Percentiles rank a stretch among this genome's conserved stretches.
Evolutionary conservation across 2,888 invertebrate species (phyloP).

Genomic region (Brachylomia viminalis): DNA sequence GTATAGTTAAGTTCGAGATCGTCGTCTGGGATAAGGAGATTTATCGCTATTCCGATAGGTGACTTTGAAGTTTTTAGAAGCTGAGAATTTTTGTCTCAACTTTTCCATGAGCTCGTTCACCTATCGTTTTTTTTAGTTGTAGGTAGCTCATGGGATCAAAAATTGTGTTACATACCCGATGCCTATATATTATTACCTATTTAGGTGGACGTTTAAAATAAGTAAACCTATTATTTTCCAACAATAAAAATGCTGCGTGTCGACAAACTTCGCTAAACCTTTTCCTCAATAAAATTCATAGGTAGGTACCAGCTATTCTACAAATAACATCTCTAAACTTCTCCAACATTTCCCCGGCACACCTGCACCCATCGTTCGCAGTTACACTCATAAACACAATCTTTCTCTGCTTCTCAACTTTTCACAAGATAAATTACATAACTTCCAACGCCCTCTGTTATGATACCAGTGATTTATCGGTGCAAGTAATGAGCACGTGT

Average conservation of each 20-base stretch:
- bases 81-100: not conserved
- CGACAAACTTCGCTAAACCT: not conserved
- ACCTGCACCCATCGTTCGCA: constrained; percentile 64
- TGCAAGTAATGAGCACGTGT: constrained; percentile 80
- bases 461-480: constrained; percentile 84
- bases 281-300: constrained; percentile 29
- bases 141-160: not conserved
- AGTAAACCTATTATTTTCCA: not conserved
- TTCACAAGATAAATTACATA: constrained; percentile 79
- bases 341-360: constrained; percentile 51
- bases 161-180: not conserved
- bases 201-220: not conserved
- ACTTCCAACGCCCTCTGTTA: constrained; percentile 85
- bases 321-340: constrained; percentile 60
- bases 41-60: not conserved
- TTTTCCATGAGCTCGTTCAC: not conserved
- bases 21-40: constrained; percentile 11
- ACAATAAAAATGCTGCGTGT: not conserved
- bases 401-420: constrained; percentile 74
- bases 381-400: constrained; percentile 82
- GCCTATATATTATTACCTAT: not conserved
- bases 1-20: constrained; percentile 23
- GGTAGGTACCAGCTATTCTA: not conserved
- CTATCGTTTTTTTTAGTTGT: not conserved
- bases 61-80: not conserved